Percentiles rank a stretch among this genome's conserved stretches.
phyloP scores from a whole-genome alignment of 53 echinoderm and acorn worm genomes.

The Holothuria leucospilota region DNA sequence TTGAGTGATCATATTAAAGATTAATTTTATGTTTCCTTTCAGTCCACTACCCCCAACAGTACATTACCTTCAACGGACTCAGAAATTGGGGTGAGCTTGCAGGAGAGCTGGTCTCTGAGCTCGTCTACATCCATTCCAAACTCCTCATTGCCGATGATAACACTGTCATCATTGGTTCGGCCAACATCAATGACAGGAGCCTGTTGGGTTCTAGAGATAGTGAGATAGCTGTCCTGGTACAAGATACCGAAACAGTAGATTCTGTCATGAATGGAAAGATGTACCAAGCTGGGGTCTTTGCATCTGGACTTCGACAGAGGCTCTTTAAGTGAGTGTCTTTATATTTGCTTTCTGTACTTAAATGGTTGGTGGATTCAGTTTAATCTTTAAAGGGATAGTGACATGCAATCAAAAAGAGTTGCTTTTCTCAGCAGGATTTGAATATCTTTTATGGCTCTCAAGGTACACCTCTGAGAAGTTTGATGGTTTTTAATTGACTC shows the following conservation, averaged over 20 bases:
- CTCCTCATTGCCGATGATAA: conserved; percentile 94
- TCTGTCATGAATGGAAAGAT: conserved; percentile 82
- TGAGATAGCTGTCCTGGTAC: conserved; percentile 86
- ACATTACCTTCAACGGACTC: conserved; percentile 87
- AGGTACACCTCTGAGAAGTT: too few species aligned
- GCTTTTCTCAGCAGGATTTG: too few species aligned
- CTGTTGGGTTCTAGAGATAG: conserved; percentile 92
- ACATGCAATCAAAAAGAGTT: too few species aligned
- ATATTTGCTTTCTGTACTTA: neutral
- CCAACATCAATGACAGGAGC: conserved; percentile 96
- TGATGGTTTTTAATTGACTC: too few species aligned
- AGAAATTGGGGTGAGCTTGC: conserved; percentile 77
- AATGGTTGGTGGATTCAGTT: neutral
- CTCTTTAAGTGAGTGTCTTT: conserved; percentile 79
- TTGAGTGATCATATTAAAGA: too few species aligned
- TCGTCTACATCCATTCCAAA: conserved; percentile 95
- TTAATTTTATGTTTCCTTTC: neutral
- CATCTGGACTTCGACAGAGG: conserved; percentile 71
- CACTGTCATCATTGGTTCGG: conserved; percentile 86
- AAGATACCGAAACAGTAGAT: conserved; percentile 74
- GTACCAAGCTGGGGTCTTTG: conserved; percentile 90
- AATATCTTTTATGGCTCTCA: too few species aligned
- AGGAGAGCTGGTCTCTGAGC: conserved; percentile 78
- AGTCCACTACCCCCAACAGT: conserved; percentile 68
- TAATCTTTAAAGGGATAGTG: too few species aligned